Evolutionary conservation across 2,797 vertebrate genomes (phyloP).

Genomic region (Onychomys arenicola): DNA sequence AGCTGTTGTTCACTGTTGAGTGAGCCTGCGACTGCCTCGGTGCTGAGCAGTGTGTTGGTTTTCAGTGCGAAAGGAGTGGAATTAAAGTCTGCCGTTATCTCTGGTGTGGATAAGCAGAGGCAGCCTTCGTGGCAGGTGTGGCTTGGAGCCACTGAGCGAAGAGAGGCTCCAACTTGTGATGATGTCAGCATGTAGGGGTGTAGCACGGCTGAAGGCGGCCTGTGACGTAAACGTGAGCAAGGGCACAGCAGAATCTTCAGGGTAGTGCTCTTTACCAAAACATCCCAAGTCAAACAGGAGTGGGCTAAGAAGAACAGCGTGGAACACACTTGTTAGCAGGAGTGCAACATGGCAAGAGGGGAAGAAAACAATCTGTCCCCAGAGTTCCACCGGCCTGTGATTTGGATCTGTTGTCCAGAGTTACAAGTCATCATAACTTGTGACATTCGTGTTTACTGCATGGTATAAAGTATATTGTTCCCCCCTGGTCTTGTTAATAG

Average conservation of each 20-base stretch:
- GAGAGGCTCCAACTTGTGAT: not conserved
- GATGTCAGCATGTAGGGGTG: not conserved
- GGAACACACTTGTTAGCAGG: not conserved
- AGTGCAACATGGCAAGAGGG: not conserved
- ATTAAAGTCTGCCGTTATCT: not conserved
- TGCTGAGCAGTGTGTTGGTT: not conserved
- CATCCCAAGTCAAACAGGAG: not conserved
- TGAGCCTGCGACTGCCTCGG: not conserved
- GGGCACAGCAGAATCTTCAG: not conserved
- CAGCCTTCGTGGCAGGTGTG: not conserved
- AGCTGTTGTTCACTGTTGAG: not conserved
- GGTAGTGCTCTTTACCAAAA: not conserved
- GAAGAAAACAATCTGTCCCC: not conserved
- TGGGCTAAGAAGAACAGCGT: not conserved
- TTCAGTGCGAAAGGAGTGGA: constrained; percentile 8
- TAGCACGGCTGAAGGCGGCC: fast-evolving
- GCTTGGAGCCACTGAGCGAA: not conserved
- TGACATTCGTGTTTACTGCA: constrained; percentile 46
- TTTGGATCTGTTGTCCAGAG: constrained; percentile 28
- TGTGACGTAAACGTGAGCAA: not conserved
- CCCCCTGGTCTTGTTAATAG: constrained; percentile 57
- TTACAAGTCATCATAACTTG: constrained; percentile 20
- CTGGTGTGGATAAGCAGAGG: not conserved
- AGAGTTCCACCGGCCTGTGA: not conserved
- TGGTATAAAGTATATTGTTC: constrained; percentile 42